Conservation (phyloP, 2,888 invertebrate genomes). For the Melinaea marsaeus region DNA sequence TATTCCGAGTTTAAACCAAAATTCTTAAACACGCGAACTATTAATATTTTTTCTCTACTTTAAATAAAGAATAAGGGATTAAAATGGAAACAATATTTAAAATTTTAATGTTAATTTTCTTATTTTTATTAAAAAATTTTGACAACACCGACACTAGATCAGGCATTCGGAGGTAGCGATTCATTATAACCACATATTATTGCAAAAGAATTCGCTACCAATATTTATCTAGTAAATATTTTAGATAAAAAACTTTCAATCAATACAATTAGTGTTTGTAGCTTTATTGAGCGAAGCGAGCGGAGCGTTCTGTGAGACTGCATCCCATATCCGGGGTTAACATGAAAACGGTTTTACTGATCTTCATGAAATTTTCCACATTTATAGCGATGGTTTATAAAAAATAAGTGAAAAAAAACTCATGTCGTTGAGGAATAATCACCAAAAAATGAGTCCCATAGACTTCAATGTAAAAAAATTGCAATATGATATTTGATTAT, state of each 20-base stretch:
- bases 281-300: no score
- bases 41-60: not conserved
- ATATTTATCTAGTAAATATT: conserved; percentile 17
- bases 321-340: no score
- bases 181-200: conserved; percentile 45
- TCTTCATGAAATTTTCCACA: no score
- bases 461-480: no score
- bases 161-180: conserved; percentile 74
- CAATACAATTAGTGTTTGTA: no score
- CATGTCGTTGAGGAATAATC: no score
- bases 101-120: conserved; percentile 27
- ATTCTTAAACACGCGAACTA: not conserved
- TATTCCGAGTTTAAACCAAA: not conserved
- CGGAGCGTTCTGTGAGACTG: no score
- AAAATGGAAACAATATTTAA: conserved; percentile 17
- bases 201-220: conserved; percentile 20
- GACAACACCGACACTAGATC: conserved; percentile 59
- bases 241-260: not conserved
- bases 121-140: conserved; percentile 36
- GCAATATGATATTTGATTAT: no score
- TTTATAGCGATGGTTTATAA: no score
- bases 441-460: no score
- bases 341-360: no score
- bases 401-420: no score
- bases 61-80: conserved; percentile 8